Percentiles rank a stretch among this genome's conserved stretches.
These are phyloP conservation scores for Tenthredo distinguenda DNA, from an alignment of 2,888 invertebrate species.

Conservation along the genomic window DNA sequence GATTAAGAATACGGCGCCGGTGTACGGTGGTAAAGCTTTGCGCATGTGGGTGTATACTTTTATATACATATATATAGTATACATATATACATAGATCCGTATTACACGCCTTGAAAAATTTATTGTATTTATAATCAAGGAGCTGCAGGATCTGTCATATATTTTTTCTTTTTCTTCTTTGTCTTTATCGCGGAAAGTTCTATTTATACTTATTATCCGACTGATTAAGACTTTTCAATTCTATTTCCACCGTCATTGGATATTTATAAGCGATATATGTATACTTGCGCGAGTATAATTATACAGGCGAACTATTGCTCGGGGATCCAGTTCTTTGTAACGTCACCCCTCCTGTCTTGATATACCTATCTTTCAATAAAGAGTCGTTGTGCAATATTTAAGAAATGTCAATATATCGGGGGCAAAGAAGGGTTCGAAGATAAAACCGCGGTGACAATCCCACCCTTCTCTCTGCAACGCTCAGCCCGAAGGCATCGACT, in stretches of 20 bases:
- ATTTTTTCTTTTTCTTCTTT: neutral
- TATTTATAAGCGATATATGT: neutral
- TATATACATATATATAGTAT: slow-evolving; percentile 1
- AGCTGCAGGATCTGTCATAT: slow-evolving; percentile 15
- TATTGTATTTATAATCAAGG: slow-evolving; percentile 38
- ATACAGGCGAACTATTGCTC: neutral
- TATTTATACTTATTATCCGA: neutral
- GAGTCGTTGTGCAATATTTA: slow-evolving; percentile 70
- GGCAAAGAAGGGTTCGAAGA: slow-evolving; percentile 36
- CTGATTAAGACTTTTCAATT: slow-evolving; percentile 18
- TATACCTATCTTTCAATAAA: slow-evolving; percentile 19
- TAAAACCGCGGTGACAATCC: slow-evolving; percentile 62
- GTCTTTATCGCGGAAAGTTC: neutral
- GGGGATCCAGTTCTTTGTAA: neutral
- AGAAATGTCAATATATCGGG: slow-evolving; percentile 75
- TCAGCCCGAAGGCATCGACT: slow-evolving; percentile 72
- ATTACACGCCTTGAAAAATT: neutral
- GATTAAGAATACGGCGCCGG: slow-evolving; percentile 42
- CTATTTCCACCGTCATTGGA: neutral
- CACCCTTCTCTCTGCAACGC: slow-evolving; percentile 60
- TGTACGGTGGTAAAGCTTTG: slow-evolving; percentile 11
- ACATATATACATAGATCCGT: neutral
- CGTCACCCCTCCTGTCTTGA: neutral
- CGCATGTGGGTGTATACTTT: neutral
- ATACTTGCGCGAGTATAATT: neutral